Percentiles rank a stretch among this genome's conserved stretches.
phyloP scores from a whole-genome alignment of 1,140 invertebrate species.

The Caenorhabditis latens region DNA sequence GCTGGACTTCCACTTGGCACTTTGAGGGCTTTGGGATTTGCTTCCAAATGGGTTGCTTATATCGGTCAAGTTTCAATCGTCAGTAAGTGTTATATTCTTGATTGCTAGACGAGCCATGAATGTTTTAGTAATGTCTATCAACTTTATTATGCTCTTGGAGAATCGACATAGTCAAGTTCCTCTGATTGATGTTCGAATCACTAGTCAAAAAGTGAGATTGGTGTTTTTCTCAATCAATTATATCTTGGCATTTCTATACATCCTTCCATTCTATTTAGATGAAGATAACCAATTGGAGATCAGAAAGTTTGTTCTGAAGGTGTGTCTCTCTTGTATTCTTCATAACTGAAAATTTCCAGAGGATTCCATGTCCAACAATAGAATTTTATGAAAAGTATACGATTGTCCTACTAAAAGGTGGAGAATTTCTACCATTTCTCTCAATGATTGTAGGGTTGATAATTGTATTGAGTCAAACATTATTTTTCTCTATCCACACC shows the following conservation, averaged over 20 bases:
- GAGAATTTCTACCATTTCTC: background rate
- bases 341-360: background rate
- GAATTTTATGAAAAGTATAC: background rate
- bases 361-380: background rate
- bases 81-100: background rate
- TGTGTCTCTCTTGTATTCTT: background rate
- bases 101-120: background rate
- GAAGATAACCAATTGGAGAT: background rate
- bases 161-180: slow-evolving; percentile 21
- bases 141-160: background rate
- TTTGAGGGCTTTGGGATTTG: background rate
- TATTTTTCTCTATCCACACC: background rate
- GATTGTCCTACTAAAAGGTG: background rate
- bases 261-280: slow-evolving; percentile 1
- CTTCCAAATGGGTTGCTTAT: background rate
- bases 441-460: background rate
- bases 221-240: background rate
- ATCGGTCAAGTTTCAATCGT: background rate
- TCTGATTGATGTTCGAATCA: background rate
- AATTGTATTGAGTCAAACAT: too few species aligned
- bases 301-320: background rate
- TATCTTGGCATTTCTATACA: background rate
- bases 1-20: background rate
- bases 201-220: background rate
- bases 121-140: background rate